Evolutionary conservation across 2,888 invertebrate species (phyloP).

Genomic region (Himalopsyche tibetana): DNA sequence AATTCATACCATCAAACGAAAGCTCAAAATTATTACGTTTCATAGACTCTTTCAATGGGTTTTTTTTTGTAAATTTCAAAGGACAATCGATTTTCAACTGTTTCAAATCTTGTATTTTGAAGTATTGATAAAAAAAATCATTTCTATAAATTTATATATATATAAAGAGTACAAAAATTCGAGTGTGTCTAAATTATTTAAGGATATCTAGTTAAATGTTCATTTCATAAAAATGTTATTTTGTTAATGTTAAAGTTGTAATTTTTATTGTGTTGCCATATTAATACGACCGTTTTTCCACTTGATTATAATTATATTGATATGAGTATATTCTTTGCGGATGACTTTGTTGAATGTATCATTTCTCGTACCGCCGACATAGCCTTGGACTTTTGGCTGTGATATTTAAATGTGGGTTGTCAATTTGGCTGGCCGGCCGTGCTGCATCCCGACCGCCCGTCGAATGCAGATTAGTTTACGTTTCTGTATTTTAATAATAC

Average conservation of each 20-base stretch:
- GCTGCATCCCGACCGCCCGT: slow-evolving; percentile 60
- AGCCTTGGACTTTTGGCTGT: slow-evolving; percentile 66
- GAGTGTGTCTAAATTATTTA: slow-evolving; percentile 66
- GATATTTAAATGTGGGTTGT: slow-evolving; percentile 66
- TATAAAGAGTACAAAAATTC: slow-evolving; percentile 63
- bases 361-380: slow-evolving; percentile 64
- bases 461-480: slow-evolving; percentile 60
- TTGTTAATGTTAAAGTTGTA: slow-evolving; percentile 56
- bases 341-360: slow-evolving; percentile 62
- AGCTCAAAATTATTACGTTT: too few species aligned
- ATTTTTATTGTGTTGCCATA: slow-evolving; percentile 63
- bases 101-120: too few species aligned
- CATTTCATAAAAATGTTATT: slow-evolving; percentile 58
- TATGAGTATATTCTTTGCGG: slow-evolving; percentile 46
- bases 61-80: too few species aligned
- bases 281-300: slow-evolving; percentile 27
- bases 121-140: not conserved
- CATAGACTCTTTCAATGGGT: too few species aligned
- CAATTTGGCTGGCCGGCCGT: slow-evolving; percentile 65
- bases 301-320: not conserved
- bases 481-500: slow-evolving; percentile 55
- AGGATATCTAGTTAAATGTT: slow-evolving; percentile 60
- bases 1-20: too few species aligned
- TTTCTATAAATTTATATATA: slow-evolving; percentile 1
- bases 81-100: too few species aligned